These are phyloP conservation scores for Petrocephalus schoutedeni DNA, from an alignment of 2,797 vertebrate species.

Conservation along the genomic window DNA sequence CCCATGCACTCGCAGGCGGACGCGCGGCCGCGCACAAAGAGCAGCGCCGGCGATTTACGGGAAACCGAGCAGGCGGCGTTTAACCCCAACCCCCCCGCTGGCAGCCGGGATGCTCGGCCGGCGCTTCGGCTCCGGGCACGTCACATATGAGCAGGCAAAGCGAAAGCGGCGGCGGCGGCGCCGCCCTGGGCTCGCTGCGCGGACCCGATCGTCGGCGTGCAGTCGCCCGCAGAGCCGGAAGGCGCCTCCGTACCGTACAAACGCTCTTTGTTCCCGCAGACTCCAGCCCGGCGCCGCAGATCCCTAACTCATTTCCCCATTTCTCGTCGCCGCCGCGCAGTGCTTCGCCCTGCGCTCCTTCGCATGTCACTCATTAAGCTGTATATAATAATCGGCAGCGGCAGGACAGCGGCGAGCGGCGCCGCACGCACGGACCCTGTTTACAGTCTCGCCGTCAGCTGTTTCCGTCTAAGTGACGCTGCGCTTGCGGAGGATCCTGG, in stretches of 20 bases:
- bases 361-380: background rate
- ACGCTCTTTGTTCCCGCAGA: background rate
- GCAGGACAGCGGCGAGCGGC: background rate
- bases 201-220: background rate
- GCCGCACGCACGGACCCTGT: background rate
- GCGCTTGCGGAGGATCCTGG: background rate
- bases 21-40: background rate
- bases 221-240: background rate
- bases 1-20: background rate
- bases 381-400: background rate
- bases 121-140: background rate
- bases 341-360: background rate
- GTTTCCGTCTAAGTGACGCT: background rate
- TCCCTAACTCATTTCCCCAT: background rate
- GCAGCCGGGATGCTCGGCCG: background rate
- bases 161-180: background rate
- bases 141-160: background rate
- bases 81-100: background rate
- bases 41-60: background rate
- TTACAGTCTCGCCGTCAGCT: background rate
- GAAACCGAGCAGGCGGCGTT: background rate
- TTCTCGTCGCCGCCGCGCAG: background rate
- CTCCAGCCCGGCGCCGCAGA: background rate
- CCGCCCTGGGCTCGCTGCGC: background rate
- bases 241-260: background rate